Conservation (phyloP, 2,797 vertebrate genomes). For the Acanthurus tractus region DNA sequence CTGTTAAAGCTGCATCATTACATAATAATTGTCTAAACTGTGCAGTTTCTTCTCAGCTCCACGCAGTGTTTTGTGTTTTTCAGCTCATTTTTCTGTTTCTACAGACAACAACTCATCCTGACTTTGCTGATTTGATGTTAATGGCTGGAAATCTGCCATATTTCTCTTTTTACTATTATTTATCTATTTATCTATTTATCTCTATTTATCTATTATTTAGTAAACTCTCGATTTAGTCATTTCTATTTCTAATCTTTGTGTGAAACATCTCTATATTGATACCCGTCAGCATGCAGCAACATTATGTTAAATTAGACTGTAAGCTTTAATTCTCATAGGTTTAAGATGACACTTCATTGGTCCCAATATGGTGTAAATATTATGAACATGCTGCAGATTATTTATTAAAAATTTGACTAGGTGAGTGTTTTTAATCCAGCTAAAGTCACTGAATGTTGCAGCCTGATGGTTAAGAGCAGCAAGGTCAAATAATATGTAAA, state of each 20-base stretch:
- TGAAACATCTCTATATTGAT: neutral
- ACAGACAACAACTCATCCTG: no score
- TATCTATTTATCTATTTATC: no score
- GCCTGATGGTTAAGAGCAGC: neutral
- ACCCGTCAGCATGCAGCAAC: neutral
- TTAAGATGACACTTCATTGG: neutral
- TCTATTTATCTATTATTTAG: neutral
- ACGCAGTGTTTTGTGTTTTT: no score
- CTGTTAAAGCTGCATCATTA: neutral
- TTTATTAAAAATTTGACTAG: neutral
- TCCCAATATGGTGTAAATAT: neutral
- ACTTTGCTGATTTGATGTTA: no score
- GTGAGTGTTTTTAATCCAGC: neutral
- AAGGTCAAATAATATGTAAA: conserved; percentile 34
- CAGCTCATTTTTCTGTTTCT: no score
- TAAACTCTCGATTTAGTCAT: neutral
- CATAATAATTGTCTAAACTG: no score
- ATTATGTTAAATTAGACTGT: neutral
- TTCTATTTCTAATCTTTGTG: no score
- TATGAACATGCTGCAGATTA: neutral
- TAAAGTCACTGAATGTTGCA: neutral
- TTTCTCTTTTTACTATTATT: no score
- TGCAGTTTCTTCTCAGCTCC: no score
- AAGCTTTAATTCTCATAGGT: neutral
- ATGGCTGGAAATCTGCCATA: no score